phyloP scores from a whole-genome alignment of 1,140 invertebrate species.

The Euwallacea similis region DNA sequence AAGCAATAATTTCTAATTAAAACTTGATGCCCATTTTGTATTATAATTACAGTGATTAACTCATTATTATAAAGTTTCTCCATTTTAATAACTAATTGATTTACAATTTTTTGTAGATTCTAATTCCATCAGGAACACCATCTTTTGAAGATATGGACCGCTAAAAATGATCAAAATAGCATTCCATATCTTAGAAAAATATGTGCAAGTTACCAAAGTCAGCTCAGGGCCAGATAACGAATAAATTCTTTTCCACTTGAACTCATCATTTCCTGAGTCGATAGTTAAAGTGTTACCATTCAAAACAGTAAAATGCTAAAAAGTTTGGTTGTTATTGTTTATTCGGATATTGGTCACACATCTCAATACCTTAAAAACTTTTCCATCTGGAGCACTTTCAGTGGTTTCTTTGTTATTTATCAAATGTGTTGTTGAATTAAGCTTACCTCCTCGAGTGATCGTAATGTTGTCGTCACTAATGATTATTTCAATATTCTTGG shows the following conservation, averaged over 20 bases:
- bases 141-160: not conserved
- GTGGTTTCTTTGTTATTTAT: slow-evolving; percentile 1
- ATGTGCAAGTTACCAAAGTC: not conserved
- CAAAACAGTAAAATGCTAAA: slow-evolving; percentile 2
- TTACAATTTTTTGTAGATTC: slow-evolving; percentile 12
- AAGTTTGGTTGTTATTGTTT: not conserved
- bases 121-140: not conserved
- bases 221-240: slow-evolving; percentile 12
- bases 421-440: not conserved
- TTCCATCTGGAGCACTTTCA: slow-evolving; percentile 6
- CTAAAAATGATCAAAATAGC: not conserved
- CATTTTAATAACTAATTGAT: not conserved
- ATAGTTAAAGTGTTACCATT: slow-evolving; percentile 7
- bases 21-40: too few relatives aligned
- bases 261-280: not conserved
- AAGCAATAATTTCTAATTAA: too few relatives aligned
- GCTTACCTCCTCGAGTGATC: not conserved
- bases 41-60: too few relatives aligned
- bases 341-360: not conserved
- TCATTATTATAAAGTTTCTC: not conserved
- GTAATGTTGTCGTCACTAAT: slow-evolving; percentile 4
- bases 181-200: not conserved
- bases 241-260: slow-evolving; percentile 4
- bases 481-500: slow-evolving; percentile 6
- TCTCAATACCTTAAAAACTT: not conserved